phyloP scores from a whole-genome alignment of 2,113 vertebrate genomes.

The Procavia capensis region DNA sequence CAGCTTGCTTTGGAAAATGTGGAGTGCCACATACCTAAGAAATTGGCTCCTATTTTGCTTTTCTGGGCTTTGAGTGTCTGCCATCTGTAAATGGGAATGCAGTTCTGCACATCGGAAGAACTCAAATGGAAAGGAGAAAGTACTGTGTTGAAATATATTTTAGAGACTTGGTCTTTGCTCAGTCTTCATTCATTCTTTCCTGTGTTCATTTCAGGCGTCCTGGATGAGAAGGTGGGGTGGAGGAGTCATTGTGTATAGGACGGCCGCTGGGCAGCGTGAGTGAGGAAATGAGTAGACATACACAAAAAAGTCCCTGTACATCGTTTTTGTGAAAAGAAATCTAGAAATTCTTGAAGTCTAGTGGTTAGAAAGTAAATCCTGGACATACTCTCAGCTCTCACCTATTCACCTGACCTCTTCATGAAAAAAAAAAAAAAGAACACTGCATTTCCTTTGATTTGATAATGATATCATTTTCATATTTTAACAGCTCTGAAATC shows the following conservation, averaged over 20 bases:
- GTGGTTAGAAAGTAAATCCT: not conserved
- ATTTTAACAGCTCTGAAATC: slow-evolving; percentile 27
- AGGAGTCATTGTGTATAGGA: not conserved
- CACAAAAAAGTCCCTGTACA: not conserved
- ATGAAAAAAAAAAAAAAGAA: not conserved
- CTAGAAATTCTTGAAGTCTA: not conserved
- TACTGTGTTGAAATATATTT: not conserved
- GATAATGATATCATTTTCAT: not conserved
- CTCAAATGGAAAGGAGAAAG: not conserved
- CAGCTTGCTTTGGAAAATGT: not conserved
- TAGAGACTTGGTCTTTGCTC: not conserved
- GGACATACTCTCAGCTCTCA: not conserved
- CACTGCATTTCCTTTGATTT: not conserved
- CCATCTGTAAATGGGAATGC: not conserved
- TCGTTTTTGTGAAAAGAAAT: slow-evolving; percentile 1
- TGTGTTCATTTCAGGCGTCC: not conserved
- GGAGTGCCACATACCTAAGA: not conserved
- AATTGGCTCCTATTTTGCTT: not conserved
- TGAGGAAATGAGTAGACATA: not conserved
- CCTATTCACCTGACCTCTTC: not conserved
- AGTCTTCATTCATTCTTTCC: not conserved
- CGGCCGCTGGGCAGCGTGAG: not conserved
- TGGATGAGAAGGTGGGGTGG: not conserved
- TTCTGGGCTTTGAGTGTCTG: not conserved
- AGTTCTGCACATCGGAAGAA: not conserved